These are phyloP conservation scores for Poecilia latipinna DNA, from an alignment of 2,113 vertebrate genomes.

Conservation along the genomic window DNA sequence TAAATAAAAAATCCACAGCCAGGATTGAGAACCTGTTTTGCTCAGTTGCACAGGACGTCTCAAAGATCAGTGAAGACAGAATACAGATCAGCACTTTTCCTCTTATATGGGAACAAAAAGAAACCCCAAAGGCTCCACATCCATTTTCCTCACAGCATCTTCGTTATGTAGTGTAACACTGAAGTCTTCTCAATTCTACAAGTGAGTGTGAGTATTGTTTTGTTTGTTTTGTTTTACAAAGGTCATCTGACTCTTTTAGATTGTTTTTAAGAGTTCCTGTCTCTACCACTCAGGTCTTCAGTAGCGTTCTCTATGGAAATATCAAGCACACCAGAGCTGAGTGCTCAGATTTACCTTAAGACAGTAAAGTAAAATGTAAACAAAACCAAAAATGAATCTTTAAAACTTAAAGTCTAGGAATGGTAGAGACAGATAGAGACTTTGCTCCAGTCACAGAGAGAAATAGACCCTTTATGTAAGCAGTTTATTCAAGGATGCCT, in stretches of 20 bases:
- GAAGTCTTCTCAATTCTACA: conserved; percentile 14
- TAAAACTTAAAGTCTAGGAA: conserved; percentile 15
- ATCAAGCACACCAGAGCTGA: neutral
- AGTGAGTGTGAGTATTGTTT: neutral
- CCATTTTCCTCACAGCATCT: conserved; percentile 7
- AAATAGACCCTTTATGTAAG: conserved; percentile 36
- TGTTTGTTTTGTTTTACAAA: conserved; percentile 32
- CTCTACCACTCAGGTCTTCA: neutral
- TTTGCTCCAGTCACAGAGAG: neutral
- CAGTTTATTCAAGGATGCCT: conserved; percentile 47
- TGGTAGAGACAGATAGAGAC: neutral
- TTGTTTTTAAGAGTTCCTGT: neutral
- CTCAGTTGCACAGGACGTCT: conserved; percentile 15
- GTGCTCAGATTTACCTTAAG: conserved; percentile 25
- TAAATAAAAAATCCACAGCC: neutral
- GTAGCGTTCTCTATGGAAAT: conserved; percentile 1
- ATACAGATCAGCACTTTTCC: conserved; percentile 6
- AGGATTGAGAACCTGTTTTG: neutral
- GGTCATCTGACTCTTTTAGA: conserved; percentile 32
- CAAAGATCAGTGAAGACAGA: conserved; percentile 28
- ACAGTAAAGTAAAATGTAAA: conserved; percentile 27
- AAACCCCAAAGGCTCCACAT: conserved; percentile 17
- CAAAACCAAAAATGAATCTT: conserved; percentile 7
- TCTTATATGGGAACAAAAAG: neutral
- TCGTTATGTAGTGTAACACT: conserved; percentile 38